These are phyloP conservation scores for Pipistrellus pygmaeus DNA, from an alignment of 2,797 vertebrate genomes.

Conservation along the genomic window DNA sequence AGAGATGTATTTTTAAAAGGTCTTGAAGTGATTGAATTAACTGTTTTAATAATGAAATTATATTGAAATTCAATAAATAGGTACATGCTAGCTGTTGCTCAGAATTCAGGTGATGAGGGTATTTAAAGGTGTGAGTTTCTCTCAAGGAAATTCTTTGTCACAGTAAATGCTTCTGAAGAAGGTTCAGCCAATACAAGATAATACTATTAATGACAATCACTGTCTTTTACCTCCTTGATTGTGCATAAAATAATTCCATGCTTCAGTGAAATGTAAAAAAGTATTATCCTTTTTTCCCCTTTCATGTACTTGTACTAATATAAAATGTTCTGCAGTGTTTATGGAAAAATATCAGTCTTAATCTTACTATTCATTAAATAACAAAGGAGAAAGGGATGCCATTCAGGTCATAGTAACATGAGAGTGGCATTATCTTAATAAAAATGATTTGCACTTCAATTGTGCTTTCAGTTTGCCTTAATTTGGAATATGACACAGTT, in stretches of 20 bases:
- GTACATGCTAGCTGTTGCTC: not conserved
- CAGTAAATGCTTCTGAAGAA: not conserved
- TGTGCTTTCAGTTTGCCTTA: not conserved
- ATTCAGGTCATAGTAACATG: not conserved
- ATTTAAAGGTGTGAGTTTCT: not conserved
- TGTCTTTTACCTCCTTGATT: not conserved
- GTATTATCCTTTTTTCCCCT: not conserved
- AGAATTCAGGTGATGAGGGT: not conserved
- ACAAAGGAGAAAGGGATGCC: not conserved
- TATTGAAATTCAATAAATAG: not conserved
- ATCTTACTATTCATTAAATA: not conserved
- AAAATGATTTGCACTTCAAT: not conserved
- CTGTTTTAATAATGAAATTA: not conserved
- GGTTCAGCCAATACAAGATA: not conserved
- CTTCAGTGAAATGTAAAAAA: slow-evolving; percentile 11
- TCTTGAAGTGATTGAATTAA: slow-evolving; percentile 8
- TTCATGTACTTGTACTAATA: not conserved
- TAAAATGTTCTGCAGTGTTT: not conserved
- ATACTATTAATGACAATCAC: not conserved
- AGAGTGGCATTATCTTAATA: not conserved
- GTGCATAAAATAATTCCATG: not conserved
- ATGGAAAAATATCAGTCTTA: not conserved
- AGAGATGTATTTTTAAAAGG: not conserved
- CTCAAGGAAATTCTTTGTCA: not conserved
- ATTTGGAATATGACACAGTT: not conserved